phyloP scores from a whole-genome alignment of 2,888 invertebrate genomes.

The Sphaerophoria taeniata region DNA sequence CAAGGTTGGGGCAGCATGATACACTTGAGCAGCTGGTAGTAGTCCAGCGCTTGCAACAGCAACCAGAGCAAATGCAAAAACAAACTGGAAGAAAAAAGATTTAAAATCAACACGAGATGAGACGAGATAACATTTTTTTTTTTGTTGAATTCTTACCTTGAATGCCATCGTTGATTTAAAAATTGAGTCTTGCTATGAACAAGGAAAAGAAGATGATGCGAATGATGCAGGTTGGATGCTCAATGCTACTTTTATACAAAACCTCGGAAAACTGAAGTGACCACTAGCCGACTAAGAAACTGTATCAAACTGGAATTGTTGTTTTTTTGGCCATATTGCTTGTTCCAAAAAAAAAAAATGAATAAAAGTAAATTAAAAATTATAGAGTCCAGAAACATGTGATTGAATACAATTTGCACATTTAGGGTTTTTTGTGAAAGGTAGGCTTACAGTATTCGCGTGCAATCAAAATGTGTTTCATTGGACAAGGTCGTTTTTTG shows the following conservation, averaged over 20 bases:
- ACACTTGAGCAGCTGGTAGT: conserved; percentile 53
- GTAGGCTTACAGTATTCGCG: background rate
- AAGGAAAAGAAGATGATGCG: conserved; percentile 31
- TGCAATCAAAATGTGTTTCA: background rate
- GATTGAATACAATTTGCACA: background rate
- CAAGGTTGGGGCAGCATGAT: conserved; percentile 66
- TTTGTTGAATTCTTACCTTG: conserved; percentile 75
- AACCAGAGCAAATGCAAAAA: conserved; percentile 77
- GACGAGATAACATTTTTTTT: background rate
- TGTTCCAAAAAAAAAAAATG: conserved; percentile 10
- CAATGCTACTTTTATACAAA: conserved; percentile 55
- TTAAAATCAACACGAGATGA: background rate
- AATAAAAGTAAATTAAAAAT: conserved; percentile 32
- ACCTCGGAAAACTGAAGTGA: background rate
- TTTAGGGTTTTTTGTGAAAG: conserved; percentile 10
- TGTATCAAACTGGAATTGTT: conserved; percentile 62
- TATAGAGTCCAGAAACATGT: conserved; percentile 36
- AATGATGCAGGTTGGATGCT: conserved; percentile 43
- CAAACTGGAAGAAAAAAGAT: conserved; percentile 69
- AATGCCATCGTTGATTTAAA: conserved; percentile 76
- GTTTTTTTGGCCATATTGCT: background rate
- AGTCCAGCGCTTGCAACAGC: conserved; percentile 77
- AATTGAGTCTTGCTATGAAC: conserved; percentile 52
- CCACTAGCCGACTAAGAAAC: conserved; percentile 18
- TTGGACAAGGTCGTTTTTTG: conserved; percentile 9